Conservation (phyloP, 2,888 invertebrate genomes). For the Taenaris catops region DNA sequence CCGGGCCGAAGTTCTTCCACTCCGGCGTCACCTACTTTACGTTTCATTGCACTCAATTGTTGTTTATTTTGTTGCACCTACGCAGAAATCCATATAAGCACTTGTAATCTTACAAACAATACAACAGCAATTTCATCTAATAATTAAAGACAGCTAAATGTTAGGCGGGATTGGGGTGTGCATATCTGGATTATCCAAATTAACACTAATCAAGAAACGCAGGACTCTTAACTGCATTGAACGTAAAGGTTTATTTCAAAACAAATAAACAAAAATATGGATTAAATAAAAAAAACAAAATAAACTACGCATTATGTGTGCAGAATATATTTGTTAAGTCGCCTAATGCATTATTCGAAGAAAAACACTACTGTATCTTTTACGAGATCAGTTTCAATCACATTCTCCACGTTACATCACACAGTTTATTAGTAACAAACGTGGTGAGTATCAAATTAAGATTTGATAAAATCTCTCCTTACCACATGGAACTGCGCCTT, state of each 20-base stretch:
- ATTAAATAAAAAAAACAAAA: slow-evolving; percentile 22
- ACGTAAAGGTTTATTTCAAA: slow-evolving; percentile 27
- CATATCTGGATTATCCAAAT: slow-evolving; percentile 77
- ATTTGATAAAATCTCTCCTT: background rate
- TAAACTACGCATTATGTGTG: slow-evolving; percentile 42
- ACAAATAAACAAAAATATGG: slow-evolving; percentile 33
- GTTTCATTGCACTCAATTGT: slow-evolving; percentile 91
- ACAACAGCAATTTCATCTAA: slow-evolving; percentile 9
- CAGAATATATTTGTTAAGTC: slow-evolving; percentile 57
- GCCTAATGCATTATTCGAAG: slow-evolving; percentile 22
- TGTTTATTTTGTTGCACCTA: slow-evolving; percentile 98
- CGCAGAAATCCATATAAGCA: background rate
- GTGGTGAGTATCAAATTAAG: slow-evolving; percentile 2
- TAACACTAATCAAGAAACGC: slow-evolving; percentile 38
- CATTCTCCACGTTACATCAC: slow-evolving; percentile 62
- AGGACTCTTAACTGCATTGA: slow-evolving; percentile 33
- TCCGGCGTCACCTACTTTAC: slow-evolving; percentile 82
- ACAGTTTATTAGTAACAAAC: slow-evolving; percentile 30
- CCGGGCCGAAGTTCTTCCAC: slow-evolving; percentile 82
- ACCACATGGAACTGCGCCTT: slow-evolving; percentile 2
- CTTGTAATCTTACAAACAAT: background rate
- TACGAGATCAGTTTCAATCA: slow-evolving; percentile 31
- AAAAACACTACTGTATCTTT: slow-evolving; percentile 17
- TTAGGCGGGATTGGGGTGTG: slow-evolving; percentile 31
- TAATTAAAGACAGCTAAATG: slow-evolving; percentile 11